Base-by-base conservation (phyloP, 2,888 invertebrate genomes). In the Spatulosminthurus flaviceps region DNA sequence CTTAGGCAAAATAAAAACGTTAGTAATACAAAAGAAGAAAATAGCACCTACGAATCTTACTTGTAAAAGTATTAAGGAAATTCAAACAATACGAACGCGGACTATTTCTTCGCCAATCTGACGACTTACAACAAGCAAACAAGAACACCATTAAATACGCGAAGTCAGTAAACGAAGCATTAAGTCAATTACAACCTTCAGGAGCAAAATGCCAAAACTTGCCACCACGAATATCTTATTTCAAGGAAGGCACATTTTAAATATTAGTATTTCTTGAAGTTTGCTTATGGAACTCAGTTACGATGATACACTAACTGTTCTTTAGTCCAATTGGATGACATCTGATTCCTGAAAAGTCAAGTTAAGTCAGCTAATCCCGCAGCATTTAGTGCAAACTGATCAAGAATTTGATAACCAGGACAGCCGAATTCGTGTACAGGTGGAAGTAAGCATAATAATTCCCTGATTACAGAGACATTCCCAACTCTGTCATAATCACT, bases 221-320 rank as follows among this genome's bases (percentile, higher is more conserved):
- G 34, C 5, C 34, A 34, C 5, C 34, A 4, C 9, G n/a, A 51
- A 51, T n/a, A 51, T 19, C 16, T 2, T 11, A n/a, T 51, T 19
- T 19, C 51, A 51, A 51, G 51, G n/a, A 51, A 51, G 51, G 51
- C 51, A 51, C 51, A 51, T 19, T 51, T 51, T n/a, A 2, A n/a
- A 51, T 19, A n/a, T 51, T 4, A 51, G n/a, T 9, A n/a, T 51
- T 51, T 51, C 16, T 51, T 13, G 51, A 51, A 51, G 51, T 51
- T 51, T 51, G 51, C 51, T 51, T 13, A 51, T 51, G 51, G 51
- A 51, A 51, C 51, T 51, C n/a, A 51, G n/a, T 19, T 51, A 19
- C 19, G 5, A 51, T 51, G 51, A 51, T 7, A 51, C 51, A 51
- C 4, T 51, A n/a, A 19, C 2, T 51, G 51, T 51, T 13, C n/a